phyloP scores from a whole-genome alignment of 2,888 invertebrate species.

The Nemoura dubitans region DNA sequence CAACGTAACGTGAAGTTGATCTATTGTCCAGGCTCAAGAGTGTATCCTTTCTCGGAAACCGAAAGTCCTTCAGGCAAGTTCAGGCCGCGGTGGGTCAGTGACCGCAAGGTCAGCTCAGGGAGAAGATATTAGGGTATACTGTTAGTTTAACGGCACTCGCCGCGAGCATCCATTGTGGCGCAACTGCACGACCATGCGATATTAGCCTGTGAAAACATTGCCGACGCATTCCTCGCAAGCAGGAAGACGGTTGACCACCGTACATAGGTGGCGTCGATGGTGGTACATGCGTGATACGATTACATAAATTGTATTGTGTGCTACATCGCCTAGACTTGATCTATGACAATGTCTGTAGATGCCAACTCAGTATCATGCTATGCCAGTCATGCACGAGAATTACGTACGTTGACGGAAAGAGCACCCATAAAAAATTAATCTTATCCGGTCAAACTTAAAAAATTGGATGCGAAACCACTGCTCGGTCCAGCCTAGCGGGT shows the following conservation, averaged over 20 bases:
- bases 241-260: neutral
- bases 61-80: conserved; percentile 32
- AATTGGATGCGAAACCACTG: no score
- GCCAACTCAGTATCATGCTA: no score
- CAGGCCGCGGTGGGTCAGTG: conserved; percentile 8
- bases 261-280: neutral
- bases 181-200: conserved; percentile 8
- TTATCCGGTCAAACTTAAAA: no score
- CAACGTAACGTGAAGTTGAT: no score
- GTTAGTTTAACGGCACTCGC: conserved; percentile 16
- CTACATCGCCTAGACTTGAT: neutral
- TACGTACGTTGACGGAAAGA: no score
- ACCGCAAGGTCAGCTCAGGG: conserved; percentile 26
- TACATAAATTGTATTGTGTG: neutral
- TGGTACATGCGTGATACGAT: neutral
- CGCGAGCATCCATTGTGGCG: conserved; percentile 13
- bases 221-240: neutral
- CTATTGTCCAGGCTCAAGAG: neutral
- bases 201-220: neutral
- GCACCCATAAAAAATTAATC: no score
- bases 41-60: conserved; percentile 34
- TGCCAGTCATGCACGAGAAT: no score
- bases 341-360: no score
- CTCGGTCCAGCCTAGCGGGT: no score
- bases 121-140: conserved; percentile 21